Conservation (phyloP, 1,140 invertebrate genomes). For the Hirudo medicinalis region DNA sequence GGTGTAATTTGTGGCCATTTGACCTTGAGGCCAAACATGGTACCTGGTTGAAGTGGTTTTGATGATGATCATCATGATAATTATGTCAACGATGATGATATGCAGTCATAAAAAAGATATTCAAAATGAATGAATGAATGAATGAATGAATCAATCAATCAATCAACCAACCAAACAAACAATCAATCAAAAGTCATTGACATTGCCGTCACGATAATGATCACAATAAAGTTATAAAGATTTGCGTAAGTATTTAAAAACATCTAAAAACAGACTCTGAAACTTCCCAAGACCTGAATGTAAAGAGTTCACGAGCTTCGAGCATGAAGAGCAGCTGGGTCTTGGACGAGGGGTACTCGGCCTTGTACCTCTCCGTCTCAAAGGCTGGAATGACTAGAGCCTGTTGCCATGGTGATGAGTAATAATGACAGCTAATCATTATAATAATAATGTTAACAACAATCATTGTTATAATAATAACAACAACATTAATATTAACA, state of each 20-base stretch:
- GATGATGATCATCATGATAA: neutral
- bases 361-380: conserved; percentile 73
- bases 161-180: neutral
- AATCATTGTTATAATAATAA: too few relatives aligned
- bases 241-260: neutral
- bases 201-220: neutral
- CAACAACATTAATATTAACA: neutral
- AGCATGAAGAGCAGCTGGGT: conserved; percentile 61
- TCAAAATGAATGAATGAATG: neutral
- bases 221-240: neutral
- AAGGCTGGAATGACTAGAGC: conserved; percentile 79
- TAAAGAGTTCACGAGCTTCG: conserved; percentile 58
- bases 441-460: neutral
- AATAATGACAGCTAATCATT: neutral
- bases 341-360: conserved; percentile 65
- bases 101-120: too few relatives aligned
- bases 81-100: too few relatives aligned
- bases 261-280: too few relatives aligned
- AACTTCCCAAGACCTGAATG: conserved; percentile 59
- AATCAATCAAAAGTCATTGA: conserved; percentile 1
- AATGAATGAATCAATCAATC: neutral
- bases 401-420: conserved; percentile 37
- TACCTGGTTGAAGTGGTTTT: conserved; percentile 32
- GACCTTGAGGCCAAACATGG: conserved; percentile 58
- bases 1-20: conserved; percentile 71